Evolutionary conservation across 2,888 invertebrate species (phyloP), one percentile per base, ranked within the genome.

Genomic region (Venusia cambrica): DNA sequence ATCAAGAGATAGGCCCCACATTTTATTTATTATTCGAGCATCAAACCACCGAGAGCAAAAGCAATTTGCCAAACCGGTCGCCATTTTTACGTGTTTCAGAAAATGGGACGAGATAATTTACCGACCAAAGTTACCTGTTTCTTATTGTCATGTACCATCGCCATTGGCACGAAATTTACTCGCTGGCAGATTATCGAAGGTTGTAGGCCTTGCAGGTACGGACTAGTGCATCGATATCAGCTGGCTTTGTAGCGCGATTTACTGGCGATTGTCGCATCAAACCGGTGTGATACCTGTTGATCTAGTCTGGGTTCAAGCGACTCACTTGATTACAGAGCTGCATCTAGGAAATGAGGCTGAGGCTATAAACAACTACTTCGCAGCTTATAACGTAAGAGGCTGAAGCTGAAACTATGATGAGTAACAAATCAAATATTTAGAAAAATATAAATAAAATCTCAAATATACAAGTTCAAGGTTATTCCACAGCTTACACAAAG

Each of bases 211-310:
- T n/a, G n/a, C n/a, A n/a, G 2, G 6, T 16, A 9, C 12, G 25
- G 9, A 37, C 30, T 37, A 26, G 24, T 16, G 18, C 29, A 29
- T 33, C 19, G 32, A 24, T 37, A 16, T 9, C 26, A 42, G 43
- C 46, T 12, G 12, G 31, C 19, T 39, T 17, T 49, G 42, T 49
- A 37, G 29, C 17, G 19, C 69, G 77, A 81, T 81, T 79, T 81
- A 80, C 66, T 66, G 61, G 62, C 73, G 70, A 80, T 79, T 84
- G 83, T 83, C 51, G 46, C 38, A 55, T 53, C 37, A 35, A 62
- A 73, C 72, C 63, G 67, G 75, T 66, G 38, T 55, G 40, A 53
- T 66, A 71, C 68, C 65, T 65, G 70, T 42, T 53, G 49, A 61
- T 67, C 66, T 59, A 51, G 63, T 69, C 71, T 72, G 69, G 68